A percentile compares a stretch with the other conserved stretches of the same genome.
phyloP scores from a whole-genome alignment of 1,140 invertebrate species.

The Cydia fagiglandana region DNA sequence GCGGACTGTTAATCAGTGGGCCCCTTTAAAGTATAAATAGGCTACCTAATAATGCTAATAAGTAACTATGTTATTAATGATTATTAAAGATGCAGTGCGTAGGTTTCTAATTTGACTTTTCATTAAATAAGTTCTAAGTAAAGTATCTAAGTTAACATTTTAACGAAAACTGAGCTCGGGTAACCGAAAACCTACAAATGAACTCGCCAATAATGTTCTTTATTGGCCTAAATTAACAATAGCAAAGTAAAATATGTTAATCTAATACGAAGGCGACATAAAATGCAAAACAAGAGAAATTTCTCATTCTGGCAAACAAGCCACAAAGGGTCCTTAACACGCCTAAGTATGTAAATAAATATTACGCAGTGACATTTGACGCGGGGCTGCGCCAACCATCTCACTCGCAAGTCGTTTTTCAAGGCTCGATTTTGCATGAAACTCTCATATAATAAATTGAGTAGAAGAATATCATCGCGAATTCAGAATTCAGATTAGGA shows the following conservation, averaged over 20 bases:
- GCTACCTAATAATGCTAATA: too few relatives aligned
- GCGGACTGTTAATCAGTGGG: too few relatives aligned
- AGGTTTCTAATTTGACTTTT: neutral
- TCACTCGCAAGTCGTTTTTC: slow-evolving; percentile 22
- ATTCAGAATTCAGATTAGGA: slow-evolving; percentile 9
- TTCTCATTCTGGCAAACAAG: slow-evolving; percentile 31
- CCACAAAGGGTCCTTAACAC: slow-evolving; percentile 29
- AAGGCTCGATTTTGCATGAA: slow-evolving; percentile 19
- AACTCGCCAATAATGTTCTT: slow-evolving; percentile 9
- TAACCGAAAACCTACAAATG: neutral
- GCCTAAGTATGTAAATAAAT: slow-evolving; percentile 27
- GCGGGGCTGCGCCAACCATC: slow-evolving; percentile 15
- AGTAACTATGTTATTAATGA: too few relatives aligned
- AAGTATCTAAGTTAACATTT: neutral
- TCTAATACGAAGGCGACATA: slow-evolving; percentile 27
- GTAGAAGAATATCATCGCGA: neutral
- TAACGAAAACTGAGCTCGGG: neutral
- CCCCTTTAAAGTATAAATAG: too few relatives aligned
- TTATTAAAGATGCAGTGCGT: too few relatives aligned
- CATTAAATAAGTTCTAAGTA: neutral
- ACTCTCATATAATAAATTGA: slow-evolving; percentile 24
- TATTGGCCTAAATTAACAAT: slow-evolving; percentile 28
- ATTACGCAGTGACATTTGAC: slow-evolving; percentile 27
- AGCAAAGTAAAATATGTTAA: slow-evolving; percentile 26
- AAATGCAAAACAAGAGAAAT: slow-evolving; percentile 27